Conservation (phyloP, 2,888 invertebrate genomes). For the Micropterix aruncella region DNA sequence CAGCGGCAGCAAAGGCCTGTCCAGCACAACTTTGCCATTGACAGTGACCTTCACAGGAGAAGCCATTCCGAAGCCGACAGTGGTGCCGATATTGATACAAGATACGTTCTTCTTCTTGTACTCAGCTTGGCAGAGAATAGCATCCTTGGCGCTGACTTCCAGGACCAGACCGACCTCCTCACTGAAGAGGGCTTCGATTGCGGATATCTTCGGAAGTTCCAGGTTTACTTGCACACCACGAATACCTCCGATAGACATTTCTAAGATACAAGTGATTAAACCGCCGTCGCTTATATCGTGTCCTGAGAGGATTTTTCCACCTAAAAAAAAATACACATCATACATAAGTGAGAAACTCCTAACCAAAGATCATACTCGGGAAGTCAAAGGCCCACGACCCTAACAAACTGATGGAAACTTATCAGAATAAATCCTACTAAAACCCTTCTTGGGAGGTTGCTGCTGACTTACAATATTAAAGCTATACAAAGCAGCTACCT, state of each 20-base stretch:
- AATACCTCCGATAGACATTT: slow-evolving; percentile 94
- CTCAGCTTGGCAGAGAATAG: slow-evolving; percentile 41
- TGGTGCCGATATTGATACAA: slow-evolving; percentile 52
- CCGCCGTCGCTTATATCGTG: slow-evolving; percentile 98
- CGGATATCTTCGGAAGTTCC: slow-evolving; percentile 27
- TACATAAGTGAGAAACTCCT: neutral
- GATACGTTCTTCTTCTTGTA: slow-evolving; percentile 48
- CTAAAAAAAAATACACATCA: slow-evolving; percentile 23
- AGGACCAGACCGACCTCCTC: slow-evolving; percentile 81
- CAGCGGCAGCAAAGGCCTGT: slow-evolving; percentile 48
- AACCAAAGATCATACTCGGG: neutral
- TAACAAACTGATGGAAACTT: neutral
- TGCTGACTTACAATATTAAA: too few relatives aligned
- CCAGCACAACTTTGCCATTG: slow-evolving; percentile 42
- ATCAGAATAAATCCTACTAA: neutral
- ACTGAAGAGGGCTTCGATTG: slow-evolving; percentile 59
- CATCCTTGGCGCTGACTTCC: slow-evolving; percentile 46
- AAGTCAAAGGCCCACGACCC: neutral
- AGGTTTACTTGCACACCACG: slow-evolving; percentile 61
- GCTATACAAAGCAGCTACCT: too few relatives aligned
- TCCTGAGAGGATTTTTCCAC: slow-evolving; percentile 60
- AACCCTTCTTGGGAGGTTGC: too few relatives aligned
- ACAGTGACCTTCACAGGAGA: slow-evolving; percentile 44
- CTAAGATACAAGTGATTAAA: slow-evolving; percentile 73
- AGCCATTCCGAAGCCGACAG: slow-evolving; percentile 50